phyloP scores from a whole-genome alignment of 2,888 invertebrate genomes.

The Ectropis crepuscularia region DNA sequence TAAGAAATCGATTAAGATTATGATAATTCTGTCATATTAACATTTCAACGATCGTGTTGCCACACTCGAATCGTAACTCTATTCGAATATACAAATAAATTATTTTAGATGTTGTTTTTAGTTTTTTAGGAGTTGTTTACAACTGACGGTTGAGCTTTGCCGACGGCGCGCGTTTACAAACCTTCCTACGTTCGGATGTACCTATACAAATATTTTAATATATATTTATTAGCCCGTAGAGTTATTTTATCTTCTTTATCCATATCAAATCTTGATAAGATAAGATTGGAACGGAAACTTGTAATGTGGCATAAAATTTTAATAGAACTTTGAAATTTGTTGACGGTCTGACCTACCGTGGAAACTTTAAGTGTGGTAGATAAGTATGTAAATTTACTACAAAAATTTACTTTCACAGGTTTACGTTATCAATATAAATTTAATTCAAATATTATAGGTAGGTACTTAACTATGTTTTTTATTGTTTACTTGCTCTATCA shows the following conservation, averaged over 20 bases:
- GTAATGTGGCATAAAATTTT: not conserved
- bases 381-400: too few relatives aligned
- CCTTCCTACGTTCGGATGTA: not conserved
- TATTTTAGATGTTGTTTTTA: conserved; percentile 3
- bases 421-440: not conserved
- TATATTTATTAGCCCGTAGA: not conserved
- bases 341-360: not conserved
- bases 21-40: conserved; percentile 23
- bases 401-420: too few relatives aligned
- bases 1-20: conserved; percentile 29
- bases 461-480: too few relatives aligned
- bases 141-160: not conserved
- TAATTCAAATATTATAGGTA: too few relatives aligned
- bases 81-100: conserved; percentile 18
- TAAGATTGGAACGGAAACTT: not conserved
- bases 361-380: not conserved
- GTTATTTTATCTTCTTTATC: not conserved
- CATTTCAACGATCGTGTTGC: conserved; percentile 14
- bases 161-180: conserved; percentile 16
- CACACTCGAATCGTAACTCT: conserved; percentile 6
- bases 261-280: too few relatives aligned
- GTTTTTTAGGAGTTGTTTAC: conserved; percentile 2
- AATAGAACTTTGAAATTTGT: not conserved
- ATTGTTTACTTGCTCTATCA: too few relatives aligned
- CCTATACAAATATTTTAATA: conserved; percentile 3